phyloP scores from a whole-genome alignment of 2,888 invertebrate genomes.

The Ophion slaviceki region DNA sequence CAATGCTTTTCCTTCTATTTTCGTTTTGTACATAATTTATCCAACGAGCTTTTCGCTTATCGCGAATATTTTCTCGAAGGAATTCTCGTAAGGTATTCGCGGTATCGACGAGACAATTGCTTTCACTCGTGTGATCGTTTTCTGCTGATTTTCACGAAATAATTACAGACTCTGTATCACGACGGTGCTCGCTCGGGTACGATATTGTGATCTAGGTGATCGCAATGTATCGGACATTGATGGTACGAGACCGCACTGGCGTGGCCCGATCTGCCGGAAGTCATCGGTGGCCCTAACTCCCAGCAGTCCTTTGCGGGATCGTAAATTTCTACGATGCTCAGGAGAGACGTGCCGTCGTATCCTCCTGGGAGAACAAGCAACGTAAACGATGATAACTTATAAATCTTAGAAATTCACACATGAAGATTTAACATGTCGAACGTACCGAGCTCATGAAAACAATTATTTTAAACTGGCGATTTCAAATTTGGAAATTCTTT shows the following conservation, averaged over 20 bases:
- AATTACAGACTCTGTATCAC: conserved; percentile 67
- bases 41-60: conserved; percentile 16
- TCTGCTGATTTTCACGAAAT: conserved; percentile 48
- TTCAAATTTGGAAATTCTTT: not conserved
- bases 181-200: conserved; percentile 70
- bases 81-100: conserved; percentile 12
- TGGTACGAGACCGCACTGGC: conserved; percentile 95
- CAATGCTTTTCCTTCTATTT: not conserved
- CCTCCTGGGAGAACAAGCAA: conserved; percentile 87
- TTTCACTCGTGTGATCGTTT: conserved; percentile 60
- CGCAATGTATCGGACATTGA: conserved; percentile 85
- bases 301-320: conserved; percentile 91
- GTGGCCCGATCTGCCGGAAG: conserved; percentile 95
- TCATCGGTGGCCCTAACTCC: conserved; percentile 90
- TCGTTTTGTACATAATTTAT: conserved; percentile 7
- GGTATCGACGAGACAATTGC: conserved; percentile 13
- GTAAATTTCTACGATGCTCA: conserved; percentile 94
- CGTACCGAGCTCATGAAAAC: not conserved
- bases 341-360: conserved; percentile 94
- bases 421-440: not conserved
- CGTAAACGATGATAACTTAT: conserved; percentile 18
- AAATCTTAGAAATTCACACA: not conserved
- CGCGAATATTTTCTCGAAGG: conserved; percentile 2
- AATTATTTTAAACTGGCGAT: not conserved
- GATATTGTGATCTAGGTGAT: conserved; percentile 77